Evolutionary conservation across 2,888 invertebrate genomes (phyloP).

Genomic region (Drosophila planitibia): DNA sequence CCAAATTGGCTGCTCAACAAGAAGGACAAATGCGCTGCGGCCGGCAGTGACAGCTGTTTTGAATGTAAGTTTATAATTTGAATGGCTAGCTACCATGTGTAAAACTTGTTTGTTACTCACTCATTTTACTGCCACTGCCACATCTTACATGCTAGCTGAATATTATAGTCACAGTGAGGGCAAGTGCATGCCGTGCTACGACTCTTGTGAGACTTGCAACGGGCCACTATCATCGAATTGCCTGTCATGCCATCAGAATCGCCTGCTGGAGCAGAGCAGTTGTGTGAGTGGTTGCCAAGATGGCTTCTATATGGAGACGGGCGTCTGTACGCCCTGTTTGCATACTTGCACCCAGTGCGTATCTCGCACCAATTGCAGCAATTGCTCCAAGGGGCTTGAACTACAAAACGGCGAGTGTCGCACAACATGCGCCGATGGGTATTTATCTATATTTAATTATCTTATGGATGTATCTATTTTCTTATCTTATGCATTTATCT

Average conservation of each 20-base stretch:
- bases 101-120: background rate
- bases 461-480: background rate
- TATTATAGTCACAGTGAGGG: slow-evolving; percentile 90
- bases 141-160: slow-evolving; percentile 86
- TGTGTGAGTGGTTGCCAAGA: slow-evolving; percentile 92
- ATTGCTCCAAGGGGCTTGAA: slow-evolving; percentile 91
- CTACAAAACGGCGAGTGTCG: slow-evolving; percentile 94
- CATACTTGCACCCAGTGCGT: slow-evolving; percentile 92
- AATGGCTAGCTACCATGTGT: background rate
- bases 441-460: slow-evolving; percentile 34
- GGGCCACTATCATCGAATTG: slow-evolving; percentile 91
- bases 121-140: slow-evolving; percentile 57
- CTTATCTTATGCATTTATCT: background rate
- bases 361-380: slow-evolving; percentile 92
- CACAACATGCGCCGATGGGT: slow-evolving; percentile 91
- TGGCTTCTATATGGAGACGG: slow-evolving; percentile 91
- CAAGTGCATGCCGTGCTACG: slow-evolving; percentile 91
- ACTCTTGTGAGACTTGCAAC: slow-evolving; percentile 93
- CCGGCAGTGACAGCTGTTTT: slow-evolving; percentile 90
- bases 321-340: slow-evolving; percentile 91
- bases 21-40: slow-evolving; percentile 90
- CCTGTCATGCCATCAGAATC: slow-evolving; percentile 90
- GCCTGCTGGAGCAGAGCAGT: slow-evolving; percentile 89
- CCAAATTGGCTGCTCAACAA: slow-evolving; percentile 91
- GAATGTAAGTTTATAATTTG: slow-evolving; percentile 86